A percentile compares a stretch with the other conserved stretches of the same genome.
Conservation (phyloP, 2,888 invertebrate genomes). For the Synanthedon tipuliformis region DNA sequence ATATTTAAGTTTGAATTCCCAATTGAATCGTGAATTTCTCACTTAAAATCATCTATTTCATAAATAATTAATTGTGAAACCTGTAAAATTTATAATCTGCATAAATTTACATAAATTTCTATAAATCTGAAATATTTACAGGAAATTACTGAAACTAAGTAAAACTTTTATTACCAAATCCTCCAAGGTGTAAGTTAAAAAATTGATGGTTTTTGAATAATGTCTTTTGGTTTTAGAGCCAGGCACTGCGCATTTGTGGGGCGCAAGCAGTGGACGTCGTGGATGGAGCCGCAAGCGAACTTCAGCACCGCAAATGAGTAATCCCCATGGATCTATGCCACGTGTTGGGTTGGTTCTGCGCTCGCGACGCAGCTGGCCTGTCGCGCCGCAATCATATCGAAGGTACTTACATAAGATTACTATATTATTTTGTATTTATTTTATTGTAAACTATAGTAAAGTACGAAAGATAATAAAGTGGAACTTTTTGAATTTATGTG, state of each 20-base stretch:
- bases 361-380: constrained; percentile 81
- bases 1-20: too few relatives aligned
- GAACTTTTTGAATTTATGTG: too few relatives aligned
- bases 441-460: not conserved
- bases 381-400: constrained; percentile 76
- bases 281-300: constrained; percentile 75
- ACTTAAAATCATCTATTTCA: too few relatives aligned
- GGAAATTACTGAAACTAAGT: not conserved
- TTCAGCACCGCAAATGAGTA: constrained; percentile 78
- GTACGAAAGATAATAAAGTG: too few relatives aligned
- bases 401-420: constrained; percentile 52
- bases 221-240: constrained; percentile 22
- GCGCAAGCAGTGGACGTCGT: constrained; percentile 57
- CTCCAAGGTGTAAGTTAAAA: not conserved
- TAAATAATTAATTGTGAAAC: too few relatives aligned
- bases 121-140: too few relatives aligned
- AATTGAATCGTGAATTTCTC: too few relatives aligned
- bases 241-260: constrained; percentile 73
- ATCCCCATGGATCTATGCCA: constrained; percentile 60
- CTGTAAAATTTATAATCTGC: too few relatives aligned
- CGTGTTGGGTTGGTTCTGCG: constrained; percentile 74
- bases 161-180: too few relatives aligned
- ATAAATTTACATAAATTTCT: too few relatives aligned
- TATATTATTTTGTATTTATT: not conserved
- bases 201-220: not conserved